Conservation (phyloP, 2,888 invertebrate genomes). For the Nemoura dubitans region DNA sequence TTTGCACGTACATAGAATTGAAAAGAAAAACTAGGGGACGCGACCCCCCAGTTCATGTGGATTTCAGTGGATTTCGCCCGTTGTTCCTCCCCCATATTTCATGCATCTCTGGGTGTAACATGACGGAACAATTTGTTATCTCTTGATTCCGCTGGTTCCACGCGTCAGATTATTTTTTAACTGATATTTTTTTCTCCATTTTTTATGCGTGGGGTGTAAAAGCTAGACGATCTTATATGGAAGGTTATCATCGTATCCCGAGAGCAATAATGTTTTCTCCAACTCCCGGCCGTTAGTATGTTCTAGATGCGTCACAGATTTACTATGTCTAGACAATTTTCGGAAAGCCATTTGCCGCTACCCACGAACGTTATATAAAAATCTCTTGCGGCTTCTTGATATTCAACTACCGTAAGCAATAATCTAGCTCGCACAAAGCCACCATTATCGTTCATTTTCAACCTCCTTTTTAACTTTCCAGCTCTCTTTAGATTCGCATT, state of each 20-base stretch:
- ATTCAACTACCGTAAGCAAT: not conserved
- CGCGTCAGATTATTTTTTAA: not conserved
- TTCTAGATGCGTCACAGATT: not conserved
- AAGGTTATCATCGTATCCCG: not conserved
- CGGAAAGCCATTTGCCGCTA: not conserved
- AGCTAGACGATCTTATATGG: not conserved
- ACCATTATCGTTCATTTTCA: conserved; percentile 7
- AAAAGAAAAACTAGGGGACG: not conserved
- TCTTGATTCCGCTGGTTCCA: not conserved
- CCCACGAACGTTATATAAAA: not conserved
- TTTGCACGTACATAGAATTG: not conserved
- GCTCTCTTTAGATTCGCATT: not conserved
- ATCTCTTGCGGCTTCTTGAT: not conserved
- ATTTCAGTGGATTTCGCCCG: not conserved
- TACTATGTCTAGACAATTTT: not conserved
- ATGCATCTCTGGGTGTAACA: not conserved
- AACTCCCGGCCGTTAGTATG: no score
- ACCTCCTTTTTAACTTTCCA: not conserved
- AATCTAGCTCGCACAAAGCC: not conserved
- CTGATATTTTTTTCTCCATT: not conserved
- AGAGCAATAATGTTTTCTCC: not conserved
- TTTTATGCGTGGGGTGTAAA: not conserved
- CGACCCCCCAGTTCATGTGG: not conserved
- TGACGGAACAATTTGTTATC: not conserved
- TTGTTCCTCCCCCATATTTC: not conserved